Percentiles rank a stretch among this genome's conserved stretches.
These are phyloP conservation scores for Chlorodrepanis virens DNA, from an alignment of 2,113 vertebrate genomes.

Conservation along the genomic window DNA sequence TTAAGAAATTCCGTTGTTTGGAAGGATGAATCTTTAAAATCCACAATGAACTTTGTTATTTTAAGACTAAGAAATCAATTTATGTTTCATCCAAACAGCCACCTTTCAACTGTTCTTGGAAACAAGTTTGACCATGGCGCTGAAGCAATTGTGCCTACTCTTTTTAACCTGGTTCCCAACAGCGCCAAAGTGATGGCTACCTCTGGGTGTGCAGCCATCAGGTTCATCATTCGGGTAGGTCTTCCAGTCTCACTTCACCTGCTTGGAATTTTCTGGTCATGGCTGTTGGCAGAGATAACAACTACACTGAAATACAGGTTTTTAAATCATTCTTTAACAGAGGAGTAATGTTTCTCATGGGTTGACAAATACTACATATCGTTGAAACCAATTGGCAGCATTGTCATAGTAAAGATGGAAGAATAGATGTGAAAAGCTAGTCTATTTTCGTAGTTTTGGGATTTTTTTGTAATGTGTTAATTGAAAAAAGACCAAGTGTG, in stretches of 20 bases:
- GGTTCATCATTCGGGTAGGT: constrained; percentile 93
- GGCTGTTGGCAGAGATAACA: background rate
- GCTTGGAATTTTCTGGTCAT: background rate
- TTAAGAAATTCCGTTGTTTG: background rate
- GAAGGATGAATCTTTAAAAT: background rate
- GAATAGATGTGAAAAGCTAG: background rate
- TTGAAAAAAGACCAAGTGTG: background rate
- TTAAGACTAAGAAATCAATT: background rate
- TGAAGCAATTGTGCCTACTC: constrained; percentile 93
- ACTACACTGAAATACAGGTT: background rate
- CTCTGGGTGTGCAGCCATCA: constrained; percentile 92
- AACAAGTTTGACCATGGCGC: constrained; percentile 97
- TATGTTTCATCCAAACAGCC: constrained; percentile 65
- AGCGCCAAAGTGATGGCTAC: constrained; percentile 97
- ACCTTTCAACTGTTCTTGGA: constrained; percentile 90
- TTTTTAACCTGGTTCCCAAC: constrained; percentile 97
- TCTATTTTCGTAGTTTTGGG: background rate
- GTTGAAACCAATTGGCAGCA: background rate
- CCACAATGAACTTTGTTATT: background rate
- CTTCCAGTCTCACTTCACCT: background rate
- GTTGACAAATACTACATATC: background rate
- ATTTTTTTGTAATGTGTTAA: background rate
- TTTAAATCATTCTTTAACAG: background rate
- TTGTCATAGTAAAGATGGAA: background rate
- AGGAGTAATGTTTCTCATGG: background rate